phyloP scores from a whole-genome alignment of 2,797 vertebrate species.

The Anabas testudineus region DNA sequence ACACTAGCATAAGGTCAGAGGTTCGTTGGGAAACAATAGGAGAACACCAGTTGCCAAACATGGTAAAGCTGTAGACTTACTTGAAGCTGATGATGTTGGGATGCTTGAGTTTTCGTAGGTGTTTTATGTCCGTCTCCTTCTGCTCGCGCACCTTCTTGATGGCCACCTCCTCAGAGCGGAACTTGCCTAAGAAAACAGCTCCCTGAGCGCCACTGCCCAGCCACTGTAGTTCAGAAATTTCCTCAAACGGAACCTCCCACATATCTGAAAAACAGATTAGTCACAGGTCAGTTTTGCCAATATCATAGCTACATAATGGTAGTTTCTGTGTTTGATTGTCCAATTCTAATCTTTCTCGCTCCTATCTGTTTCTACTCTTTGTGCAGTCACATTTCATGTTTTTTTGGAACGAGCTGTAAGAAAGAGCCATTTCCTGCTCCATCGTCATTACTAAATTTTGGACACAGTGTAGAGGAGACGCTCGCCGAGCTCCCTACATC shows the following conservation, averaged over 20 bases:
- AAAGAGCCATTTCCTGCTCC: slow-evolving; percentile 26
- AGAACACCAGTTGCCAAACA: neutral
- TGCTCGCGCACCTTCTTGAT: slow-evolving; percentile 99
- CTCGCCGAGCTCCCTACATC: slow-evolving; percentile 8
- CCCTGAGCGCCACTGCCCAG: slow-evolving; percentile 98
- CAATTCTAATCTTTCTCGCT: neutral
- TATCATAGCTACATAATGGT: neutral
- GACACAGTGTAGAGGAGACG: slow-evolving; percentile 13
- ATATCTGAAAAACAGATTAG: slow-evolving; percentile 86
- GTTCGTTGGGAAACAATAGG: neutral
- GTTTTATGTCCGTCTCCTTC: slow-evolving; percentile 99
- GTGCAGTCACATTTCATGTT: neutral
- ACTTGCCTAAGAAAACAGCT: slow-evolving; percentile 97
- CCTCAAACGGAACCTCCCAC: slow-evolving; percentile 99
- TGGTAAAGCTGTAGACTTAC: slow-evolving; percentile 78
- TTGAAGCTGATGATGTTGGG: slow-evolving; percentile 99
- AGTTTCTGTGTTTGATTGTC: neutral
- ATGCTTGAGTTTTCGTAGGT: slow-evolving; percentile 95
- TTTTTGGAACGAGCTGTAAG: slow-evolving; percentile 15
- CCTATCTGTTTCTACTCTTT: neutral
- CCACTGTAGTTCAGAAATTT: slow-evolving; percentile 99
- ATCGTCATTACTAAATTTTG: slow-evolving; percentile 31
- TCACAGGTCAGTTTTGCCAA: slow-evolving; percentile 7
- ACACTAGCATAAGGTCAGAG: neutral
- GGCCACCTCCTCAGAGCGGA: slow-evolving; percentile 95